These are phyloP conservation scores for Toxotes jaculatrix DNA, from an alignment of 2,113 vertebrate genomes.

Conservation along the genomic window DNA sequence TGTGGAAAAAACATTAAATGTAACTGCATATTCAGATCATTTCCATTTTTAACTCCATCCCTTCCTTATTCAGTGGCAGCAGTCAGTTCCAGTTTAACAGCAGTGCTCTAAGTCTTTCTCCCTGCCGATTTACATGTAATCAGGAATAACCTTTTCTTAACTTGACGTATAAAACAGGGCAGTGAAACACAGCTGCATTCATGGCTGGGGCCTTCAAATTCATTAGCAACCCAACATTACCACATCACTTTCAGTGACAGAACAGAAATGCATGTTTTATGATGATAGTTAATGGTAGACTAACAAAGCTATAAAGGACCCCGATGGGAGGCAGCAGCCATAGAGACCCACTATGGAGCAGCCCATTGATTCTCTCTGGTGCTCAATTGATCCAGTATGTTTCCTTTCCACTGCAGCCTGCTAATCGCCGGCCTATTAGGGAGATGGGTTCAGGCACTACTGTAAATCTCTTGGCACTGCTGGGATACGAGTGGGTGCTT, in stretches of 20 bases:
- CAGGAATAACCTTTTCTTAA: conserved; percentile 86
- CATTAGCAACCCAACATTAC: conserved; percentile 85
- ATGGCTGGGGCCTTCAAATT: conserved; percentile 85
- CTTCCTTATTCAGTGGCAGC: conserved; percentile 18
- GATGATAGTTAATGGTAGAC: conserved; percentile 55
- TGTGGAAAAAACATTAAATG: conserved; percentile 32
- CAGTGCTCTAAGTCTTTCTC: conserved; percentile 70
- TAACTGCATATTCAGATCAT: conserved; percentile 46
- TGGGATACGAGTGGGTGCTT: conserved; percentile 47
- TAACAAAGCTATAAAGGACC: conserved; percentile 62
- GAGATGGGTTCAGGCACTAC: conserved; percentile 55
- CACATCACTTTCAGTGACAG: conserved; percentile 72
- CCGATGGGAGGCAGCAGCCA: conserved; percentile 57
- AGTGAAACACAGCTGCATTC: conserved; percentile 80
- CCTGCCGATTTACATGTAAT: conserved; percentile 87
- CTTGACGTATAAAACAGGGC: conserved; percentile 86
- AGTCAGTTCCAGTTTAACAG: conserved; percentile 71
- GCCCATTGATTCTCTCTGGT: conserved; percentile 76
- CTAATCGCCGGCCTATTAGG: conserved; percentile 77
- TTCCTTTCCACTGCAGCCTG: conserved; percentile 71
- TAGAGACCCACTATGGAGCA: conserved; percentile 45
- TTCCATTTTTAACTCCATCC: conserved; percentile 40
- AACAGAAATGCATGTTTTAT: conserved; percentile 63
- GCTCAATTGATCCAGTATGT: conserved; percentile 80
- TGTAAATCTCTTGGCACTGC: conserved; percentile 45